Evolutionary conservation across 2,888 invertebrate species (phyloP).

Genomic region (Aspidapion aeneum): DNA sequence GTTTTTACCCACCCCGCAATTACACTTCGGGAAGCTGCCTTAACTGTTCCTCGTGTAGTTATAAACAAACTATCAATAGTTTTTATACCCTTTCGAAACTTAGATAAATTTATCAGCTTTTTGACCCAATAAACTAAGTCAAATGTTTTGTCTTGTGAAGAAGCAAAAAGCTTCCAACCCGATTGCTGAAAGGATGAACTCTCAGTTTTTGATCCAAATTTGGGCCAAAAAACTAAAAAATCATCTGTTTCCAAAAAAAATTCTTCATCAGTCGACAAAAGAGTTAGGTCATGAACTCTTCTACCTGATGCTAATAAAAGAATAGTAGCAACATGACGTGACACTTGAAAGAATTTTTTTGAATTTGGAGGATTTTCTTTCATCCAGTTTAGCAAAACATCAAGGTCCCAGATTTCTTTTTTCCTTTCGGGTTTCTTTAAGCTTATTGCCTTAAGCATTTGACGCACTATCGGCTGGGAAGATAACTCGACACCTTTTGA

Average conservation of each 20-base stretch:
- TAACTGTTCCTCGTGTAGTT: constrained; percentile 20
- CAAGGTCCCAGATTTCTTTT: constrained; percentile 16
- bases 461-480: constrained; percentile 23
- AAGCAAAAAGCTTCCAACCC: constrained; percentile 19
- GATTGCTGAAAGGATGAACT: constrained; percentile 20
- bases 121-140: constrained; percentile 19
- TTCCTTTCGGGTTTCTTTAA: constrained; percentile 1
- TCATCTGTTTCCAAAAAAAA: constrained; percentile 8
- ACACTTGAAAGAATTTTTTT: constrained; percentile 18
- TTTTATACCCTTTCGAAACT: background rate
- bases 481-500: background rate
- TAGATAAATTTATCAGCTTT: constrained; percentile 11
- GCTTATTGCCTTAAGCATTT: constrained; percentile 24
- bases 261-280: constrained; percentile 15
- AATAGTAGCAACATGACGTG: constrained; percentile 17
- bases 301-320: constrained; percentile 20
- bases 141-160: constrained; percentile 5
- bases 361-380: background rate
- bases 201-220: constrained; percentile 28
- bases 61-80: constrained; percentile 16
- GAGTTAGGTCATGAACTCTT: constrained; percentile 23
- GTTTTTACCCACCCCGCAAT: constrained; percentile 20
- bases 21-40: constrained; percentile 11
- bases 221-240: constrained; percentile 27
- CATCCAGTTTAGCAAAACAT: constrained; percentile 10